Conservation (phyloP, 1,140 invertebrate species). For the Pemphigus obesinymphae region DNA sequence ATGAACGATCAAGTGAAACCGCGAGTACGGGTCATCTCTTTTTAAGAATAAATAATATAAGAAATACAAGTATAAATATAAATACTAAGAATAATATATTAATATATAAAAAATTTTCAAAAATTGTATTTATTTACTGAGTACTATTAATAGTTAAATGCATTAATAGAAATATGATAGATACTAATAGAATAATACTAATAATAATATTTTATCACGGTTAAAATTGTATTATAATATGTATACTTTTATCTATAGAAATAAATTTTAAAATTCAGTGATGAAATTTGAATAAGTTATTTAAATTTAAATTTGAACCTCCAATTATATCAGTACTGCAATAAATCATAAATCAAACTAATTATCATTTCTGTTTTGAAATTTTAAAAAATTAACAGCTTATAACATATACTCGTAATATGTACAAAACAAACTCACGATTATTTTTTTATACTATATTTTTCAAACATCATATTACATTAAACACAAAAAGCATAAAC, state of each 20-base stretch:
- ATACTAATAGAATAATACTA: no score
- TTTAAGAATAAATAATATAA: background rate
- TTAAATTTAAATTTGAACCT: no score
- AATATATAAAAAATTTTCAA: background rate
- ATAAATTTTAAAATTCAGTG: background rate
- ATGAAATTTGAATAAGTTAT: background rate
- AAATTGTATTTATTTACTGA: background rate
- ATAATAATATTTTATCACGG: background rate
- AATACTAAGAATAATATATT: no score
- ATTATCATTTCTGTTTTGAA: background rate
- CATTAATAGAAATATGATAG: background rate
- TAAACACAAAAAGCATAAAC: no score
- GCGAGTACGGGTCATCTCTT: background rate
- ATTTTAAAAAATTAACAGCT: no score
- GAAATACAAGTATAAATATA: no score
- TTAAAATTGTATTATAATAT: background rate
- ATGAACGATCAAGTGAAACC: background rate
- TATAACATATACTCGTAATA: no score
- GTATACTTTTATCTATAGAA: background rate
- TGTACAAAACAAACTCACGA: no score
- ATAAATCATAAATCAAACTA: background rate
- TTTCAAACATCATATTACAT: no score
- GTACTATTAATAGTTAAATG: background rate
- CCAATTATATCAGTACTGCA: no score
- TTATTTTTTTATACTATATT: no score